Evolutionary conservation across 2,797 vertebrate species (phyloP).

Genomic region (Denticeps clupeoides): DNA sequence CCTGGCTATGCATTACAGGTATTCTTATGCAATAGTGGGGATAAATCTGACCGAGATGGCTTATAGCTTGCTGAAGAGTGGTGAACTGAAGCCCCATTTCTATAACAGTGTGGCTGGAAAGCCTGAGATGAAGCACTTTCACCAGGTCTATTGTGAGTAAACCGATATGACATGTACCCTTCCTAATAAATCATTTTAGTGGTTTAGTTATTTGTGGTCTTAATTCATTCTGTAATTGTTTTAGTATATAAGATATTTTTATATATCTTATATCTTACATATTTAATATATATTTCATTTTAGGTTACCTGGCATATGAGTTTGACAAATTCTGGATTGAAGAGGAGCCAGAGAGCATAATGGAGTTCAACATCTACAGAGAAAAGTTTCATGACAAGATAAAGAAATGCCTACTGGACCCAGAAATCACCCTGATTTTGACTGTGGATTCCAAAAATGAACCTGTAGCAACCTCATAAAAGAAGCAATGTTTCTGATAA

Average conservation of each 20-base stretch:
- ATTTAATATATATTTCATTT: not conserved
- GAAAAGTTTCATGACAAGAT: constrained; percentile 87
- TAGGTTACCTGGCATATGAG: constrained; percentile 90
- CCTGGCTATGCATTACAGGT: constrained; percentile 57
- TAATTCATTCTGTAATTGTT: too few species aligned
- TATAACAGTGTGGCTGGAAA: constrained; percentile 73
- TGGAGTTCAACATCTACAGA: constrained; percentile 94
- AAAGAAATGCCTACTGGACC: constrained; percentile 69
- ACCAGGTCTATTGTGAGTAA: constrained; percentile 91
- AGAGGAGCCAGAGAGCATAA: constrained; percentile 93
- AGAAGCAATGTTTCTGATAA: constrained; percentile 9
- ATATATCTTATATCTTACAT: too few species aligned
- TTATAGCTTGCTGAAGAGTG: constrained; percentile 82
- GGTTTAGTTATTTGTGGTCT: too few species aligned
- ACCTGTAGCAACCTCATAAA: constrained; percentile 4
- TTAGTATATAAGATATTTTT: too few species aligned
- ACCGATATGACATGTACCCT: not conserved
- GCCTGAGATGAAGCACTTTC: constrained; percentile 77
- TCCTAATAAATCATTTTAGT: too few species aligned
- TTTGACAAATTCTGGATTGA: constrained; percentile 97
- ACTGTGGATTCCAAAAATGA: constrained; percentile 32
- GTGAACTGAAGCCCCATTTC: constrained; percentile 79
- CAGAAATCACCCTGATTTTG: constrained; percentile 54
- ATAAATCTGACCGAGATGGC: constrained; percentile 98
- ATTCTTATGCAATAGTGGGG: constrained; percentile 96